phyloP scores from a whole-genome alignment of 2,113 vertebrate genomes.

The Panurus biarmicus region DNA sequence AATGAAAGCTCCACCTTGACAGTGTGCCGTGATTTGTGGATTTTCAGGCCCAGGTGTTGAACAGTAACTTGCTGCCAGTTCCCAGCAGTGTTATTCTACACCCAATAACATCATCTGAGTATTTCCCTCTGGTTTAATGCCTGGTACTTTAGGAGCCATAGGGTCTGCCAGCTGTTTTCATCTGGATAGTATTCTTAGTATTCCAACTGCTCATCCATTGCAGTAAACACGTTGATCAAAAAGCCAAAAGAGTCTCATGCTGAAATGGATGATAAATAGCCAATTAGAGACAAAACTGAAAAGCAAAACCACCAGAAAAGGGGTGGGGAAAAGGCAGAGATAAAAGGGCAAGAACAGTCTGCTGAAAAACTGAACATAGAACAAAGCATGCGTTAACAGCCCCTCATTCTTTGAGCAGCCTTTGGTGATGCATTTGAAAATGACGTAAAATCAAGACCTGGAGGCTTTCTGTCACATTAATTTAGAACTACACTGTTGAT shows the following conservation, averaged over 20 bases:
- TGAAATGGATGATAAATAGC: background rate
- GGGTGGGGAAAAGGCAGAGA: background rate
- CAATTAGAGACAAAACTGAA: slow-evolving; percentile 23
- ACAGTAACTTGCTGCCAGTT: background rate
- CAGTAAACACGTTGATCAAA: background rate
- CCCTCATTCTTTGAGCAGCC: background rate
- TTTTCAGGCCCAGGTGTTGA: background rate
- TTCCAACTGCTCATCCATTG: background rate
- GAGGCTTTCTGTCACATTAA: background rate
- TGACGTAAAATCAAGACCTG: background rate
- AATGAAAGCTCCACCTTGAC: background rate
- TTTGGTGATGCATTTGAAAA: background rate
- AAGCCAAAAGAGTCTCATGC: background rate
- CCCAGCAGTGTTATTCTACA: background rate
- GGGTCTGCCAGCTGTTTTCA: background rate
- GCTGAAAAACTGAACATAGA: slow-evolving; percentile 11
- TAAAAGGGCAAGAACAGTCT: slow-evolving; percentile 12
- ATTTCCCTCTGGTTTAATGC: background rate
- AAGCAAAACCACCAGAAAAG: slow-evolving; percentile 13
- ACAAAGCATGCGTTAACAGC: background rate
- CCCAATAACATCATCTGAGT: background rate
- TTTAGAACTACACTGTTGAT: background rate
- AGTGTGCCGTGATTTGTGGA: background rate
- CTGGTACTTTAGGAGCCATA: background rate
- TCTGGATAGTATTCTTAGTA: background rate